phyloP scores from a whole-genome alignment of 2,888 invertebrate genomes.

The Diadegma fenestrale region DNA sequence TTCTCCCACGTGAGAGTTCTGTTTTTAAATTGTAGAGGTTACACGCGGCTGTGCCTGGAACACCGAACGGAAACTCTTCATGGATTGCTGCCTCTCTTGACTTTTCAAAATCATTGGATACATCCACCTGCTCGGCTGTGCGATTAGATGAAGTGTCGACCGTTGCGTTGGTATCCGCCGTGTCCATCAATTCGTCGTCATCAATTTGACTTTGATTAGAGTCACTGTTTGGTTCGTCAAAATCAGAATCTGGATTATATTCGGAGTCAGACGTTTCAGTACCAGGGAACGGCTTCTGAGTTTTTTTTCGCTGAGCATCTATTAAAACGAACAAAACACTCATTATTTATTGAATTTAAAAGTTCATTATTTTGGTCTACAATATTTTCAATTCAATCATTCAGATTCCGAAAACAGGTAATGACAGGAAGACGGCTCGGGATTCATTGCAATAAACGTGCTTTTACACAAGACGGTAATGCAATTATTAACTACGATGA shows the following conservation, averaged over 20 bases:
- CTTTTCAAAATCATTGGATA: constrained; percentile 21
- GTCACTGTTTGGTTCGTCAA: background rate
- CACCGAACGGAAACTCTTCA: background rate
- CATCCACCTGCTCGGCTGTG: constrained; percentile 1
- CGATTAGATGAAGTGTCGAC: background rate
- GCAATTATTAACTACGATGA: background rate
- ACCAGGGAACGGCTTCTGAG: background rate
- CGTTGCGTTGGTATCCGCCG: background rate
- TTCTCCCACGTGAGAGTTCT: constrained; percentile 8
- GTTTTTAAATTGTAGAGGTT: background rate
- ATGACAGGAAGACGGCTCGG: background rate
- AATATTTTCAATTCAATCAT: background rate
- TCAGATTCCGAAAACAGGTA: background rate
- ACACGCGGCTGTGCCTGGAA: constrained; percentile 13
- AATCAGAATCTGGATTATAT: constrained; percentile 1
- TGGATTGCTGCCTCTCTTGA: constrained; percentile 2
- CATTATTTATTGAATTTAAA: background rate
- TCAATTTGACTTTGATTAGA: constrained; percentile 5
- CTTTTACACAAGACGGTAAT: background rate
- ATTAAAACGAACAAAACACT: background rate
- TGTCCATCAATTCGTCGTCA: constrained; percentile 3
- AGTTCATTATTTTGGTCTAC: background rate
- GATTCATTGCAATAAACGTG: constrained; percentile 7
- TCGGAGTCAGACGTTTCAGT: constrained; percentile 9
- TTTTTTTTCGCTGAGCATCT: constrained; percentile 2